Percentiles rank a stretch among this genome's conserved stretches.
Evolutionary conservation across 2,888 invertebrate species (phyloP).

Genomic region (Temnothorax rugatulus): DNA sequence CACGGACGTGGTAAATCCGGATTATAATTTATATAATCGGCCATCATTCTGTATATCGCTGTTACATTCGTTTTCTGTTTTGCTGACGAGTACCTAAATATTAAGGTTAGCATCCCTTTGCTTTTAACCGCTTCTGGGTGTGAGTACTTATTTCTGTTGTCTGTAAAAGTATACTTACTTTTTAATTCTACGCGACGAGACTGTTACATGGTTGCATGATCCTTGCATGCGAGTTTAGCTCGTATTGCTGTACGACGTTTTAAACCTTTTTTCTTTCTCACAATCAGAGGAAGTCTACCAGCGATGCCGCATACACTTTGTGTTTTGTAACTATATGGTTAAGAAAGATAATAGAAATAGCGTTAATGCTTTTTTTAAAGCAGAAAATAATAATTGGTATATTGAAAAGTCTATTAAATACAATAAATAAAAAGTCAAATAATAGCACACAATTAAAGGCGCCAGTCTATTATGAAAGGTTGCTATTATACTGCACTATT

Average conservation of each 20-base stretch:
- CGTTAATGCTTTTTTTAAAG: too few relatives aligned
- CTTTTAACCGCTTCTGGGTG: neutral
- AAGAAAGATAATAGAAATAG: too few relatives aligned
- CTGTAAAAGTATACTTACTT: neutral
- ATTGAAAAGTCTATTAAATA: too few relatives aligned
- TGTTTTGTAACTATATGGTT: too few relatives aligned
- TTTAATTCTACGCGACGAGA: neutral
- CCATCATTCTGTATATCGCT: constrained; percentile 58
- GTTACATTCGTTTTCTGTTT: constrained; percentile 67
- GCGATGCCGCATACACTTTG: constrained; percentile 58
- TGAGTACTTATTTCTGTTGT: neutral
- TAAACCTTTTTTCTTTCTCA: neutral
- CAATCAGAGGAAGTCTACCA: constrained; percentile 56
- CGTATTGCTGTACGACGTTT: neutral
- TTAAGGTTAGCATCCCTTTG: constrained; percentile 59
- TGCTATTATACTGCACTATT: too few relatives aligned
- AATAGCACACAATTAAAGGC: too few relatives aligned
- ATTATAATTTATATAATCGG: constrained; percentile 59
- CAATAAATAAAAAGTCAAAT: too few relatives aligned
- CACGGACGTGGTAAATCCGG: constrained; percentile 13
- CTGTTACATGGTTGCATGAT: neutral
- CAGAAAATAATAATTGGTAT: too few relatives aligned
- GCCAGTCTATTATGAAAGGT: too few relatives aligned
- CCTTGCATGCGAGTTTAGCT: neutral
- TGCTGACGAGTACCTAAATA: constrained; percentile 71